Base-by-base conservation (phyloP, 2,888 invertebrate genomes). In the Ariolimax columbianus region DNA sequence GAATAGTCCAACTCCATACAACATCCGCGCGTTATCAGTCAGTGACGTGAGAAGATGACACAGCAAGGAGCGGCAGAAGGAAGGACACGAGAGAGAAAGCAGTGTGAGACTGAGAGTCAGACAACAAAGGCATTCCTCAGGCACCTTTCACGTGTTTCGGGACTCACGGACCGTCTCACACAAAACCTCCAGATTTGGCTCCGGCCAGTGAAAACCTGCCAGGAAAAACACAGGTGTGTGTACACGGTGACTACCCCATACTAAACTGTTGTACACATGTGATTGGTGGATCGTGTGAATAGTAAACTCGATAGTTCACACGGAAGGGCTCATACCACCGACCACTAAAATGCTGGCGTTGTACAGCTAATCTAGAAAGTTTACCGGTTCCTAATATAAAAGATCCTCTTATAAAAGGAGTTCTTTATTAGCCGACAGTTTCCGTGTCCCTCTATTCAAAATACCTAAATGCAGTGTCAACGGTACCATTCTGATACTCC, bases 41-140 rank as follows among this genome's bases (percentile, higher is more conserved):
- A n/a, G n/a, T n/a, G n/a, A n/a, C n/a, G n/a, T n/a, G n/a, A n/a
- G n/a, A n/a, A n/a, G n/a, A n/a, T n/a, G n/a, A n/a, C 19, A 84
- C 82, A 82, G 43, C 70, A 70, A 75, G 33, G 78, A 81, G 68
- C n/a, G 73, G 84, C 77, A n/a, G 81, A 72, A 81, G 72, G 81
- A 79, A 77, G 72, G 77, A 63, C 72, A 59, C 59, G 72, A 66
- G 55, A 77, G 78, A 77, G 77, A 77, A 63, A 51, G 78, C 51
- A 43, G 51, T 55, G 51, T 40, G 66, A 3, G 4, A 66, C 9
- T 55, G 70, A 68, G 72, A 51, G 47, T 47, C 14, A 38, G 73
- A 59, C 36, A 70, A 68, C 14, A 17, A 38, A 33, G 63, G 43
- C 23, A 63, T 63, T 63, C 63, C 23, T 63, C 6, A 63, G 63